These are phyloP conservation scores for Athrips mouffetella DNA, from an alignment of 2,888 invertebrate species.

Conservation along the genomic window DNA sequence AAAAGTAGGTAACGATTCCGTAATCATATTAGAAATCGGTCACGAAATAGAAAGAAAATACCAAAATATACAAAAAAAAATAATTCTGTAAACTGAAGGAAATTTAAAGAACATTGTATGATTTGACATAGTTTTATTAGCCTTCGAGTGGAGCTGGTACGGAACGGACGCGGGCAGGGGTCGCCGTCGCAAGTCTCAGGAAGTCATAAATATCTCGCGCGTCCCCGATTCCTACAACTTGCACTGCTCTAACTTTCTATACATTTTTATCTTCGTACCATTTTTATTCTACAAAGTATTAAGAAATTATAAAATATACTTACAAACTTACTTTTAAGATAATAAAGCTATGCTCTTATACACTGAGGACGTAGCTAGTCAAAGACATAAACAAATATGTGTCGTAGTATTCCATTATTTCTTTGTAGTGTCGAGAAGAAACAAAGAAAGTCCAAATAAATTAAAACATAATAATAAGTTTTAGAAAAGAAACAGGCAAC, in stretches of 20 bases:
- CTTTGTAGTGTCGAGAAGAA: too few species aligned
- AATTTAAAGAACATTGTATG: too few species aligned
- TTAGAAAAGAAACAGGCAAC: background rate
- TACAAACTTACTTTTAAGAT: background rate
- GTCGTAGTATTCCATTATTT: too few species aligned
- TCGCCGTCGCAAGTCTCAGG: too few species aligned
- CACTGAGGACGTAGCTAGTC: too few species aligned
- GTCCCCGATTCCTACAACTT: slow-evolving; percentile 60
- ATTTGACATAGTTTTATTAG: slow-evolving; percentile 63
- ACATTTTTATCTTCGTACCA: slow-evolving; percentile 36
- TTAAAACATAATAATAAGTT: background rate
- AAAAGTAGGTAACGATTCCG: too few species aligned
- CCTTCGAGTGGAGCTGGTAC: slow-evolving; percentile 57
- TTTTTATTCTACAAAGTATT: slow-evolving; percentile 18
- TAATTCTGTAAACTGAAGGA: too few species aligned
- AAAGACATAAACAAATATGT: too few species aligned
- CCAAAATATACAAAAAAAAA: too few species aligned
- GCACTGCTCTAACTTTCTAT: slow-evolving; percentile 31
- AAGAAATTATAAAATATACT: background rate
- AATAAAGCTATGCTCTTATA: too few species aligned
- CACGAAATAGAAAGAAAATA: too few species aligned
- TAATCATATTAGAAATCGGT: too few species aligned
- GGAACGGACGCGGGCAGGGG: slow-evolving; percentile 25
- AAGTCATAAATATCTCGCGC: slow-evolving; percentile 65
- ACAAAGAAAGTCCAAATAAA: background rate